Evolutionary conservation across 2,888 invertebrate species (phyloP), one percentile per base, ranked within the genome.

Genomic region (Poecilus cupreus): DNA sequence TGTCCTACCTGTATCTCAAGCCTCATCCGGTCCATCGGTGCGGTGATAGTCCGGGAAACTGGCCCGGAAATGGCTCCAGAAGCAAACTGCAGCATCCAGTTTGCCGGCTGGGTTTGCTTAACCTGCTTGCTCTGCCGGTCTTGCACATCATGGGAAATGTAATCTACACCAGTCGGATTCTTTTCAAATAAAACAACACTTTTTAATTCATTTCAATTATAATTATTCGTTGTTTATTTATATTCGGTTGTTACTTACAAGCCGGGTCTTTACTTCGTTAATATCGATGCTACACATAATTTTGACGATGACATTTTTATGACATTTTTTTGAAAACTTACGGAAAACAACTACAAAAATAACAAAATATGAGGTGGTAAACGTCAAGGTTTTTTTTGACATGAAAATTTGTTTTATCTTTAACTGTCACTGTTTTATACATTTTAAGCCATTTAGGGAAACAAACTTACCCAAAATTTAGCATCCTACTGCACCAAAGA

Each of bases 61-160:
- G 77, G 77, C 3, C 77, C 77, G 11, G 77, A 77, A 5, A 77
- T 77, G 16, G 22, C 37, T 10, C 77, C 77, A 39, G 77, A 60
- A 13, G 32, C 13, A 20, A 60, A 37, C 20, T 77, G 76, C 3
- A 76, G 37, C 16, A 68, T 4, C 64, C 64, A 68, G n/a, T n/a
- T 60, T 22, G 16, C 16, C 18, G 16, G 6, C 18, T 18, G 43
- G 13, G 2, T 1, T 6, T 8, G 43, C n/a, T 5, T 10, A 2
- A 10, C n/a, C 13, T 43, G 3, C n/a, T 11, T 43, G 1, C n/a
- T n/a, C 43, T 43, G 13, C 3, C 10, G 10, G 43, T n/a, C 13
- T 6, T 32, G 32, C 8, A 32, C 32, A 2, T 32, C 32, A 8
- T 32, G 32, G 6, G 32, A 32, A 32, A 32, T 32, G 8, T 6